phyloP scores from a whole-genome alignment of 2,797 vertebrate genomes.

The Hypotaenidia okinawae region DNA sequence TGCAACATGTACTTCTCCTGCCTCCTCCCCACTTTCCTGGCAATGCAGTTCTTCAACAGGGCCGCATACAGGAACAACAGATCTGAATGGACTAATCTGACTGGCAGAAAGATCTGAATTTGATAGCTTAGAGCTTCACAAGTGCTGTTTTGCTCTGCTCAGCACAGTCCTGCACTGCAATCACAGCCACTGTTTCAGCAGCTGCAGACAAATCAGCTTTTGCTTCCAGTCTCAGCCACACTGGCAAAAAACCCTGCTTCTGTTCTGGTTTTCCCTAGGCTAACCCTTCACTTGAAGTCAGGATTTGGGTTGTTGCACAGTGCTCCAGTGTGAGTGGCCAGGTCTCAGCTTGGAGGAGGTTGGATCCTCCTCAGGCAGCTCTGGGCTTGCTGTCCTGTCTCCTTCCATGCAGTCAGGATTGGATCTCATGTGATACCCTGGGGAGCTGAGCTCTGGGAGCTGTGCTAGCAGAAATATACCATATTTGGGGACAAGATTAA shows the following conservation, averaged over 20 bases:
- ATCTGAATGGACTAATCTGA: neutral
- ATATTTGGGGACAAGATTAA: neutral
- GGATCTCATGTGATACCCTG: neutral
- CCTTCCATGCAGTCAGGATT: neutral
- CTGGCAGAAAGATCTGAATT: neutral
- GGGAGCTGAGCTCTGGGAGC: neutral
- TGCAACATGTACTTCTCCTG: neutral
- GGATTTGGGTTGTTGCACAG: neutral
- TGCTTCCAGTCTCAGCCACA: neutral
- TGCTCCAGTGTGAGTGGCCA: neutral
- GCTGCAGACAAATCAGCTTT: neutral
- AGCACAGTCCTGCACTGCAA: neutral
- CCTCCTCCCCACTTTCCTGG: neutral
- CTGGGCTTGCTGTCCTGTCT: neutral
- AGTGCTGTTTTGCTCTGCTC: neutral
- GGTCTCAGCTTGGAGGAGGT: neutral
- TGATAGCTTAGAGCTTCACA: neutral
- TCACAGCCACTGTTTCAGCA: neutral
- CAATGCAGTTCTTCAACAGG: neutral
- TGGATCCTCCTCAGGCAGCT: neutral
- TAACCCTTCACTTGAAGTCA: neutral
- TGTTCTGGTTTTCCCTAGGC: neutral
- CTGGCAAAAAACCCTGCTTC: neutral
- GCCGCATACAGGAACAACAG: neutral
- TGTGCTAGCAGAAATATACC: neutral